These are phyloP conservation scores for Ctenosaura bakeri DNA, from an alignment of 2,797 vertebrate species.

Conservation along the genomic window DNA sequence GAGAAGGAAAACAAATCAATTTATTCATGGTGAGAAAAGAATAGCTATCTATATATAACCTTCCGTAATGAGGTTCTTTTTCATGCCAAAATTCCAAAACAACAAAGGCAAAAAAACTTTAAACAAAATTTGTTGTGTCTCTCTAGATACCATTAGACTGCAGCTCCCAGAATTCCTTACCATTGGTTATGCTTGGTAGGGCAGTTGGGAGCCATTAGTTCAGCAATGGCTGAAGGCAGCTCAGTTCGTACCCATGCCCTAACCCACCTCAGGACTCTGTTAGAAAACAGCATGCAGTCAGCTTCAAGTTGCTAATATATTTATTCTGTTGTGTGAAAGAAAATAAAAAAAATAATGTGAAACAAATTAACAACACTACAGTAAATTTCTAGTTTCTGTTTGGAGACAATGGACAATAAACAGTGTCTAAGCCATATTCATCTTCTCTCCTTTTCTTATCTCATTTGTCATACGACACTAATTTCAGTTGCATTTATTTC, in stretches of 20 bases:
- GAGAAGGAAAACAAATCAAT: background rate
- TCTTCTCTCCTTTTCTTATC: constrained; percentile 32
- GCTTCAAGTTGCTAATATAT: no score
- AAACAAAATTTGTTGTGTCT: no score
- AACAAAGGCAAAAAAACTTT: background rate
- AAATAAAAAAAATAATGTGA: no score
- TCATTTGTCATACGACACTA: constrained; percentile 22
- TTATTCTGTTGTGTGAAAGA: no score
- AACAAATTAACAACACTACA: background rate
- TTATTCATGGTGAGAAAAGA: background rate
- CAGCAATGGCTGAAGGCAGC: no score
- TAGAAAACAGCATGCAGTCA: background rate
- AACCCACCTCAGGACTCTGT: no score
- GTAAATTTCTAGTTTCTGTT: constrained; percentile 19
- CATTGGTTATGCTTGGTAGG: no score
- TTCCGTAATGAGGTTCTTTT: background rate
- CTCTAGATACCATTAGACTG: no score
- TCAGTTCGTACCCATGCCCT: no score
- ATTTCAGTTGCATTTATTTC: constrained; percentile 29
- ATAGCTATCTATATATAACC: background rate
- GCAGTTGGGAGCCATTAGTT: no score
- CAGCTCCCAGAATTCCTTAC: no score
- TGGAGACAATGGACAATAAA: background rate
- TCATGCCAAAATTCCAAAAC: background rate
- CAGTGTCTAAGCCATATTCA: constrained; percentile 23